Evolutionary conservation across 2,888 invertebrate species (phyloP), one percentile per base, ranked within the genome.

Genomic region (Andrena trimmerana): DNA sequence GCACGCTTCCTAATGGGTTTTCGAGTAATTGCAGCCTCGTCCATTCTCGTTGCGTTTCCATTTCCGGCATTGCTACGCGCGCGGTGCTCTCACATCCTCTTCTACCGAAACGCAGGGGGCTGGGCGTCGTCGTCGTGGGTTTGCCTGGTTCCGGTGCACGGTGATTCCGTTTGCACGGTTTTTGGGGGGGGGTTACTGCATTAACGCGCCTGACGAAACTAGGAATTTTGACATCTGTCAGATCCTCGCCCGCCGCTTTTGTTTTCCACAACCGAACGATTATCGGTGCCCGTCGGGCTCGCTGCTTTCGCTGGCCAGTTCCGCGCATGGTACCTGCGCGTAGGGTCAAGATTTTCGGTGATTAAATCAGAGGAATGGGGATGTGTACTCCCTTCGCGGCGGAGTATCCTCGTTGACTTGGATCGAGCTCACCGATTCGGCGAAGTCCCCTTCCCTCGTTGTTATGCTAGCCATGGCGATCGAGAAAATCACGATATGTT

Each of bases 21-120:
- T 50, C 48, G 71, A 54, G 63, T 80, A 74, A 83, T 83, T 57
- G 71, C 77, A 72, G 57, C 20, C 69, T 76, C 78, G 68, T 83
- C 78, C 79, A 82, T 81, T 42, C 80, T 78, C 76, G 81, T 83
- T 72, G 82, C 66, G 67, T 84, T 86, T 79, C 87, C 84, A 87
- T 87, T 69, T 79, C 78, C 60, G 69, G 71, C 68, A 71, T 73
- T 24, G 69, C 27, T 67, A 10, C 36, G 24, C 52, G 52, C n/a
- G 33, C 48, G 31, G 29, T 33, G 24, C 57, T 52, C 42, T 84
- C 73, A 84, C 84, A 84, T 84, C 59, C 54, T 74, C 52, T 50
- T 78, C 52, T 50, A n/a, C 48, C 50, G 69, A 69, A 54, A 42
- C 5, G 36, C 13, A 20, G 67, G 24, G 33, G n/a, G 20, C 7